phyloP scores from a whole-genome alignment of 2,797 vertebrate genomes.

The Trichosurus vulpecula region DNA sequence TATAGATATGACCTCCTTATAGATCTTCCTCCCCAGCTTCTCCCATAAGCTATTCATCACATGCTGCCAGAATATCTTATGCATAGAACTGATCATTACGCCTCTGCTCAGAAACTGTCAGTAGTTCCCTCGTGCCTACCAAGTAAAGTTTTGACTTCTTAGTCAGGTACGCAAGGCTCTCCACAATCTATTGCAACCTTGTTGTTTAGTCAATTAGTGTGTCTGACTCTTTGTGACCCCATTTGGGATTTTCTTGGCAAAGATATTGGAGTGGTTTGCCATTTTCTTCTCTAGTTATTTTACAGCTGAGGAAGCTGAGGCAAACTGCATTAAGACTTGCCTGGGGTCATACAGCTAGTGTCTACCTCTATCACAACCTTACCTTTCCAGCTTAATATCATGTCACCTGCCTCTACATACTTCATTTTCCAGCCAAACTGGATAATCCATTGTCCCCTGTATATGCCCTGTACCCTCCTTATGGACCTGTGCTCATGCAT shows the following conservation, averaged over 20 bases:
- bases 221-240: neutral
- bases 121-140: neutral
- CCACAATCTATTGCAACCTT: neutral
- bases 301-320: slow-evolving; percentile 23
- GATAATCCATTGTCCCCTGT: neutral
- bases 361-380: neutral
- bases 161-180: neutral
- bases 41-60: neutral
- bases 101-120: neutral
- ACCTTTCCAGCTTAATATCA: no score
- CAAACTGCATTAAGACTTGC: neutral
- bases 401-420: no score
- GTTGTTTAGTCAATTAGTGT: slow-evolving; percentile 12
- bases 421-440: neutral
- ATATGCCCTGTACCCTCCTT: neutral
- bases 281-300: neutral
- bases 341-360: neutral
- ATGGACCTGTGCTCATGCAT: neutral
- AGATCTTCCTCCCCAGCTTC: neutral
- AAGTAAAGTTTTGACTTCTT: neutral
- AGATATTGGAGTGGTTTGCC: neutral
- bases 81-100: neutral
- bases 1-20: neutral
- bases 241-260: neutral
- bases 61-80: neutral